phyloP scores from a whole-genome alignment of 2,888 invertebrate genomes.

The Rhopalosiphum nymphaeae region DNA sequence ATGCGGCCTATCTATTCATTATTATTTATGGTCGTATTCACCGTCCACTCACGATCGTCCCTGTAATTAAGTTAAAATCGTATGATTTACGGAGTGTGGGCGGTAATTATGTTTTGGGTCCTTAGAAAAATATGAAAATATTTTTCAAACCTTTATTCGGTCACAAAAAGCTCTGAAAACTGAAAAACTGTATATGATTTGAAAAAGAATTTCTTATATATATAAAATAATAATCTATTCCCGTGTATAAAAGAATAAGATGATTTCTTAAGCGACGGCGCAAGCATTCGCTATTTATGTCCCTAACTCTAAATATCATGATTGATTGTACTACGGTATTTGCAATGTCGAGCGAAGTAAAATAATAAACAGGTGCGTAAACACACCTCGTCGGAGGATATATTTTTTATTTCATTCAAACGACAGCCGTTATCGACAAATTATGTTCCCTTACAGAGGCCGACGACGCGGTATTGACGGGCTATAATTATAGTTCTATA shows the following conservation, averaged over 20 bases:
- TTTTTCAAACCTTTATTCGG: neutral
- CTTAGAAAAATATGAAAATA: neutral
- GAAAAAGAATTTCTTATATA: neutral
- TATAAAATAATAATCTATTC: no score
- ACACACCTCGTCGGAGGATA: neutral
- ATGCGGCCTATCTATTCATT: neutral
- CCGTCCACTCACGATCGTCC: neutral
- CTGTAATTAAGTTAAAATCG: neutral
- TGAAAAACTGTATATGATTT: neutral
- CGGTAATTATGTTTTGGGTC: neutral
- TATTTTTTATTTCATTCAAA: neutral
- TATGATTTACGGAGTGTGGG: neutral
- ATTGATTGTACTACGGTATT: neutral
- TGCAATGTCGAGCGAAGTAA: neutral
- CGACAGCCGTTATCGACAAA: neutral
- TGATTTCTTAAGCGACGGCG: neutral
- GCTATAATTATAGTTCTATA: neutral
- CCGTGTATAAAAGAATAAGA: neutral
- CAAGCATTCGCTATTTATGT: neutral
- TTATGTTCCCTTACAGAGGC: neutral
- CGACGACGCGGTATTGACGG: neutral
- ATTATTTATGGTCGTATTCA: no score
- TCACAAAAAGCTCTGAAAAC: neutral
- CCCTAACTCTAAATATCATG: neutral
- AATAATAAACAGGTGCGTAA: neutral